Percentiles rank a stretch among this genome's conserved stretches.
Evolutionary conservation across 2,113 vertebrate species (phyloP).

Genomic region (Kryptolebias marmoratus): DNA sequence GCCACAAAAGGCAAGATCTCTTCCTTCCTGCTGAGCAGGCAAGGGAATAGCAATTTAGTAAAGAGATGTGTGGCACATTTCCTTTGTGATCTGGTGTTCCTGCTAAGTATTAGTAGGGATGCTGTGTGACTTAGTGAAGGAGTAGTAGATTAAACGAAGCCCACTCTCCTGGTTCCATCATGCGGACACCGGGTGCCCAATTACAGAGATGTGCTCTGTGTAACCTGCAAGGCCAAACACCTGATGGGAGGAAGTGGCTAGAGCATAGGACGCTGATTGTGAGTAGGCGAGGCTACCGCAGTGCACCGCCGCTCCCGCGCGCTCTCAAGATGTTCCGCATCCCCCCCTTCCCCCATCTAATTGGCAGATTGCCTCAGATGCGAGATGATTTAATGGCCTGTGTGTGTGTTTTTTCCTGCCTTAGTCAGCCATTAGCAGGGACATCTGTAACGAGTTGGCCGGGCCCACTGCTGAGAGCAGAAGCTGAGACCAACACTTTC

Average conservation of each 20-base stretch:
- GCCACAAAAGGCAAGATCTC: constrained; percentile 33
- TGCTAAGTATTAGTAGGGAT: constrained; percentile 38
- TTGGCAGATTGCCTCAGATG: constrained; percentile 80
- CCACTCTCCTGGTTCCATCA: constrained; percentile 59
- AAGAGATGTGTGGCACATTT: constrained; percentile 37
- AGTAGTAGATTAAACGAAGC: constrained; percentile 49
- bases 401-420: constrained; percentile 72
- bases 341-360: constrained; percentile 67
- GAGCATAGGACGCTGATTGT: constrained; percentile 45
- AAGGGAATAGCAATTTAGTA: constrained; percentile 45
- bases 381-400: constrained; percentile 76
- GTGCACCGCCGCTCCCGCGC: constrained; percentile 63
- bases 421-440: constrained; percentile 79
- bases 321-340: constrained; percentile 79
- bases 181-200: constrained; percentile 56
- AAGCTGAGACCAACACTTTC: constrained; percentile 76
- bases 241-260: constrained; percentile 59
- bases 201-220: constrained; percentile 58
- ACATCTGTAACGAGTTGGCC: constrained; percentile 82
- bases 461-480: constrained; percentile 67
- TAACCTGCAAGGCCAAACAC: constrained; percentile 60
- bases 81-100: constrained; percentile 32
- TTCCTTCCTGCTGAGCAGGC: constrained; percentile 49
- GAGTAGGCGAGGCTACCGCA: constrained; percentile 61
- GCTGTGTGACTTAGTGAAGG: constrained; percentile 33